Percentiles rank a stretch among this genome's conserved stretches.
These are phyloP conservation scores for Ctenopoma multispine DNA, from an alignment of 2,797 vertebrate genomes.

Conservation along the genomic window DNA sequence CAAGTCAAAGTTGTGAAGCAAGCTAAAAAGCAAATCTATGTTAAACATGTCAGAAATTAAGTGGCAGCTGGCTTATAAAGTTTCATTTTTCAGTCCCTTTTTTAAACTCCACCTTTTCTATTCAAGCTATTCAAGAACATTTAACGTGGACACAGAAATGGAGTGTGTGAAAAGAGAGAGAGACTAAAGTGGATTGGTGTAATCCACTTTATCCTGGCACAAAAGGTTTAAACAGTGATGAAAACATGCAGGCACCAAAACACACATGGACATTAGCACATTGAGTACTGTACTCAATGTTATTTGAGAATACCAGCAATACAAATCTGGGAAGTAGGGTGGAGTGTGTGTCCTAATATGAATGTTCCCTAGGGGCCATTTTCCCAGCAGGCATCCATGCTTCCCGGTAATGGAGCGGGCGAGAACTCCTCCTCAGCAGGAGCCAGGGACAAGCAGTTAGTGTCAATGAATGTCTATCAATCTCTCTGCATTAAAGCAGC, in stretches of 20 bases:
- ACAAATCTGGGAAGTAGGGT: constrained; percentile 10
- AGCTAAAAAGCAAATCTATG: background rate
- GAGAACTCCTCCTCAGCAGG: constrained; percentile 53
- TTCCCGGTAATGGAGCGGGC: constrained; percentile 66
- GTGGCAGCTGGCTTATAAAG: background rate
- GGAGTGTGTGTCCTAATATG: constrained; percentile 26
- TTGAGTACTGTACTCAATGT: background rate
- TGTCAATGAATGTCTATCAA: constrained; percentile 47
- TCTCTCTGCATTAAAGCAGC: constrained; percentile 27
- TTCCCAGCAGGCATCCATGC: constrained; percentile 64
- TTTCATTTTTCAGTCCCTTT: background rate
- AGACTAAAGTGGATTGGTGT: constrained; percentile 63
- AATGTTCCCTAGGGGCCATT: constrained; percentile 49
- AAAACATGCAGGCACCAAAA: constrained; percentile 48
- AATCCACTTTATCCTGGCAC: constrained; percentile 69
- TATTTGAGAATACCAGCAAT: constrained; percentile 2
- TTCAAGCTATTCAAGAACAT: constrained; percentile 1
- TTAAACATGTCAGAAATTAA: background rate
- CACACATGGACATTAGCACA: background rate
- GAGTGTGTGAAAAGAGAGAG: constrained; percentile 26
- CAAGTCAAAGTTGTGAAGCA: background rate
- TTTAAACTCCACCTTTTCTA: constrained; percentile 13
- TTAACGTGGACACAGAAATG: background rate
- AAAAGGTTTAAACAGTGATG: constrained; percentile 58
- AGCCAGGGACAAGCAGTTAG: constrained; percentile 65